phyloP scores from a whole-genome alignment of 2,797 vertebrate species.

The Delichon dasypus region DNA sequence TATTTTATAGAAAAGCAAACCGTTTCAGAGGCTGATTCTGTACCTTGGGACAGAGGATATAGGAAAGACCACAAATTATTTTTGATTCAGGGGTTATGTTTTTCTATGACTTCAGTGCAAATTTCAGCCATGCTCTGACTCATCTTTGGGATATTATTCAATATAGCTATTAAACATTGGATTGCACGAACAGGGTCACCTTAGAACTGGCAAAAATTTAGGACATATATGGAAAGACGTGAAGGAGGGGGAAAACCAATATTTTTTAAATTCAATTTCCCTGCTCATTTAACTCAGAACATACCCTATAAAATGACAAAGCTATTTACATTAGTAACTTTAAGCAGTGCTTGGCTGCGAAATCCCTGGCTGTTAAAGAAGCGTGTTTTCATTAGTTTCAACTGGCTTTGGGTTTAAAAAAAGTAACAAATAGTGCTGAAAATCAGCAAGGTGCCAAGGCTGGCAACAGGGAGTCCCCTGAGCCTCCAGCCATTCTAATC shows the following conservation, averaged over 20 bases:
- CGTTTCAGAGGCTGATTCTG: background rate
- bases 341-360: conserved; percentile 1
- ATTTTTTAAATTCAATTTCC: background rate
- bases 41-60: background rate
- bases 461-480: conserved; percentile 32
- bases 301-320: background rate
- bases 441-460: conserved; percentile 54
- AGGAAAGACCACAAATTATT: background rate
- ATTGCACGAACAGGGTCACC: background rate
- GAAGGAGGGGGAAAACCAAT: background rate
- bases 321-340: background rate
- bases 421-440: conserved; percentile 57
- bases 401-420: conserved; percentile 59
- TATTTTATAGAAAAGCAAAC: background rate
- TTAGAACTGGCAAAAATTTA: background rate
- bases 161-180: background rate
- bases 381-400: conserved; percentile 49
- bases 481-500: conserved; percentile 32
- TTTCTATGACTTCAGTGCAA: conserved; percentile 8
- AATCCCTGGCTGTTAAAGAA: conserved; percentile 25
- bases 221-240: background rate
- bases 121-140: background rate
- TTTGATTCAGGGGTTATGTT: background rate
- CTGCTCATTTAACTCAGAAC: background rate
- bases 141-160: conserved; percentile 9